phyloP scores from a whole-genome alignment of 1,140 invertebrate species.

The Microplitis mediator region DNA sequence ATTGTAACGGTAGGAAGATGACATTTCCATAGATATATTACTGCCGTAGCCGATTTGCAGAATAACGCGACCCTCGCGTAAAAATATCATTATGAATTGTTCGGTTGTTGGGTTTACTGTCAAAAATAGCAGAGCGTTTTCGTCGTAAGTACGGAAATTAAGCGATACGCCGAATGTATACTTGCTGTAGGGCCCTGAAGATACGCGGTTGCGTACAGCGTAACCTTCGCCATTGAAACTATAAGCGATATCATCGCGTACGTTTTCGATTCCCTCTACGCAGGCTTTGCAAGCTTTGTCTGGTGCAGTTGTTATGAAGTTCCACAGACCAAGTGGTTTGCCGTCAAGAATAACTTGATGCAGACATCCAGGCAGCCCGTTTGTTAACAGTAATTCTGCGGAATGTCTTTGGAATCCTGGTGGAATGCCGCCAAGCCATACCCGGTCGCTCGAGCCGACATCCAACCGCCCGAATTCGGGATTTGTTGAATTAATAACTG shows the following conservation, averaged over 20 bases:
- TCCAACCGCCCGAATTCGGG: conserved; percentile 64
- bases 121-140: conserved; percentile 86
- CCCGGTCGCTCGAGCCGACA: conserved; percentile 59
- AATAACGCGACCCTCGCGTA: conserved; percentile 77
- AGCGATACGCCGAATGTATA: conserved; percentile 79
- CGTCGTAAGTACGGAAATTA: conserved; percentile 84
- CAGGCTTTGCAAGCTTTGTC: conserved; percentile 76
- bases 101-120: conserved; percentile 75
- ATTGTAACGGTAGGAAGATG: conserved; percentile 77
- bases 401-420: conserved; percentile 59
- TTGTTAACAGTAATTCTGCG: conserved; percentile 56
- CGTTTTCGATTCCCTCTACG: conserved; percentile 69
- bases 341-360: conserved; percentile 80
- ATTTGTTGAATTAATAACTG: conserved; percentile 57
- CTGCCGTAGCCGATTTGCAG: conserved; percentile 76
- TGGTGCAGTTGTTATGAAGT: conserved; percentile 72
- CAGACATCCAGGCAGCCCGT: conserved; percentile 76
- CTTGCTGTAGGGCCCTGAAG: conserved; percentile 70
- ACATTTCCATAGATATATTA: conserved; percentile 69
- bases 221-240: conserved; percentile 82
- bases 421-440: conserved; percentile 66
- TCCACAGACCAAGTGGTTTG: conserved; percentile 84
- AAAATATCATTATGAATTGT: conserved; percentile 77
- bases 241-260: conserved; percentile 63
- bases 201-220: conserved; percentile 69